These are phyloP conservation scores for Drosophila birchii DNA, from an alignment of 2,888 invertebrate genomes.

Conservation along the genomic window DNA sequence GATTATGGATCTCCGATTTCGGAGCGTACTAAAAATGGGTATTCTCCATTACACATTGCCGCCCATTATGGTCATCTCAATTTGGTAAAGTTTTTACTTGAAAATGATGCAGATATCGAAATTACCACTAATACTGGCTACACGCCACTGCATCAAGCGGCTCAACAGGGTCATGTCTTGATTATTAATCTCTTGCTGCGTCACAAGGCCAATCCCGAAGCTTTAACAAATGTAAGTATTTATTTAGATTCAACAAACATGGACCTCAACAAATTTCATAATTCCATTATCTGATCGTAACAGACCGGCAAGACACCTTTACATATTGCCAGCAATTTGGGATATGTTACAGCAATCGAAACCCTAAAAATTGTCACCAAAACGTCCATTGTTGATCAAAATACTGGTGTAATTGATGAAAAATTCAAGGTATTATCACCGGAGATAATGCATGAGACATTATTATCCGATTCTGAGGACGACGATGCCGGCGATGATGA, in stretches of 20 bases:
- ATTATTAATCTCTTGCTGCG: slow-evolving; percentile 96
- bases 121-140: slow-evolving; percentile 92
- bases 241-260: neutral
- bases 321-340: slow-evolving; percentile 97
- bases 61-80: slow-evolving; percentile 98
- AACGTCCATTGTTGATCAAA: slow-evolving; percentile 88
- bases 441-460: slow-evolving; percentile 99
- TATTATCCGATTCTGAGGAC: slow-evolving; percentile 97
- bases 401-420: slow-evolving; percentile 88
- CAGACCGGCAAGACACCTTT: slow-evolving; percentile 98
- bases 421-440: slow-evolving; percentile 99
- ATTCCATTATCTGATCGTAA: neutral
- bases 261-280: neutral
- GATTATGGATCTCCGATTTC: slow-evolving; percentile 91
- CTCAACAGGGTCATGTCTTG: slow-evolving; percentile 98
- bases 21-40: slow-evolving; percentile 92
- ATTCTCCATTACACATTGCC: slow-evolving; percentile 98
- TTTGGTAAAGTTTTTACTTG: slow-evolving; percentile 95
- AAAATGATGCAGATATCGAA: slow-evolving; percentile 94
- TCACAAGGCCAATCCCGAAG: slow-evolving; percentile 97
- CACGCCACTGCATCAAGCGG: slow-evolving; percentile 98
- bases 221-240: slow-evolving; percentile 88
- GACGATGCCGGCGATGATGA: slow-evolving; percentile 95
- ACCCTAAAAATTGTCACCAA: slow-evolving; percentile 96
- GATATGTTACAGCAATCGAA: slow-evolving; percentile 99